A percentile compares a stretch with the other conserved stretches of the same genome.
Evolutionary conservation across 2,797 vertebrate genomes (phyloP).

Genomic region (Scarus forsteni): DNA sequence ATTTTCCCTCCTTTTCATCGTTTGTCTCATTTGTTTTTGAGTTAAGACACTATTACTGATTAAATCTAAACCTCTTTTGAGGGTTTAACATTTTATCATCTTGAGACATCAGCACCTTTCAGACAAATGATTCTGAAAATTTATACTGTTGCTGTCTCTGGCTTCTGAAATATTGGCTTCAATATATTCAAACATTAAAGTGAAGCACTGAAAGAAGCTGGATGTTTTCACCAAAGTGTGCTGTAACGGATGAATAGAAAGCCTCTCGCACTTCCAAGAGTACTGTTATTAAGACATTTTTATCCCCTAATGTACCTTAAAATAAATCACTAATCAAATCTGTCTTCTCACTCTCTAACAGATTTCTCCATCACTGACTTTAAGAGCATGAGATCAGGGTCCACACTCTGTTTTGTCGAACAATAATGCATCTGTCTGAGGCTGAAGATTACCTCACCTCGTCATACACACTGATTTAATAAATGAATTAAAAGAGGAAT

Average conservation of each 20-base stretch:
- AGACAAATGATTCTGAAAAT: background rate
- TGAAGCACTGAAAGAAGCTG: conserved; percentile 15
- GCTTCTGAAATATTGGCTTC: conserved; percentile 25
- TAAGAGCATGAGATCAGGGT: background rate
- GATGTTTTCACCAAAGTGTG: background rate
- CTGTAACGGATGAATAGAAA: background rate
- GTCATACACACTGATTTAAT: conserved; percentile 16
- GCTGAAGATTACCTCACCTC: conserved; percentile 13
- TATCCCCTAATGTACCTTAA: background rate
- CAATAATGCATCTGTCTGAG: background rate
- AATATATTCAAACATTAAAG: conserved; percentile 13
- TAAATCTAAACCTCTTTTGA: background rate
- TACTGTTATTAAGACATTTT: conserved; percentile 7
- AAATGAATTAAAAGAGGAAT: conserved; percentile 26
- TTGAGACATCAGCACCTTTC: background rate
- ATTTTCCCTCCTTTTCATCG: background rate
- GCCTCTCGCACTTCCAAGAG: background rate
- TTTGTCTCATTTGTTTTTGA: background rate
- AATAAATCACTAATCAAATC: conserved; percentile 23
- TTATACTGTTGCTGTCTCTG: background rate
- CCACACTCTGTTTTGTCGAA: background rate
- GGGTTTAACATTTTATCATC: background rate
- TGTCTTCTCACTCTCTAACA: conserved; percentile 6
- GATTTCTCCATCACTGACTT: conserved; percentile 1
- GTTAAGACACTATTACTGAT: no score